phyloP scores from a whole-genome alignment of 2,888 invertebrate genomes.

The Odontocerum albicorne region DNA sequence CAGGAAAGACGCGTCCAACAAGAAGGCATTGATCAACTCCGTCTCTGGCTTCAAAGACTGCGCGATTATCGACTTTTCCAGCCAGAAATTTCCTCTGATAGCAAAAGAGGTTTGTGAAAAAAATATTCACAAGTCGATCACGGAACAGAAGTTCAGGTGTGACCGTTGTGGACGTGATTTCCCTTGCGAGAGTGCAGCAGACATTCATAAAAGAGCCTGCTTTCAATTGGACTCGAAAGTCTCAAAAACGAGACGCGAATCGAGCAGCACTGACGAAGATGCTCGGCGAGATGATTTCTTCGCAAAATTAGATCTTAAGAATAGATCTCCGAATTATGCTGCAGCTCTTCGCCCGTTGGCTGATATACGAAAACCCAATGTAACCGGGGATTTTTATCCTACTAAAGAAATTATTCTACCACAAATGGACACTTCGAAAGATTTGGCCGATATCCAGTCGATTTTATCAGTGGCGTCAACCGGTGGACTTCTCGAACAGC shows the following conservation, averaged over 20 bases:
- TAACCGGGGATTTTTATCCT: conserved; percentile 47
- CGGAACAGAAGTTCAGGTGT: conserved; percentile 67
- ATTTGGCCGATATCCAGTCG: conserved; percentile 84
- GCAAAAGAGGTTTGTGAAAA: conserved; percentile 73
- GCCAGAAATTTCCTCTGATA: conserved; percentile 77
- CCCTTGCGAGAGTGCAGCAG: conserved; percentile 67
- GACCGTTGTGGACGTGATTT: conserved; percentile 72
- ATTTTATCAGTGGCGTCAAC: conserved; percentile 78
- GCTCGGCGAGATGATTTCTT: conserved; percentile 78
- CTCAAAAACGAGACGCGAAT: conserved; percentile 38
- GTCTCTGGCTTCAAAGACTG: conserved; percentile 71
- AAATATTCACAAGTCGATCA: conserved; percentile 61
- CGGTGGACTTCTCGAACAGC: conserved; percentile 65
- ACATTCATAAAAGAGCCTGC: conserved; percentile 63
- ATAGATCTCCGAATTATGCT: conserved; percentile 62
- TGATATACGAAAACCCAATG: conserved; percentile 51
- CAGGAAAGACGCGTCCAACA: conserved; percentile 36
- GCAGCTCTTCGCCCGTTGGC: conserved; percentile 49
- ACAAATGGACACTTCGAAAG: conserved; percentile 64
- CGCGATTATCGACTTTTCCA: conserved; percentile 78
- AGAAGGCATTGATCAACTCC: conserved; percentile 46
- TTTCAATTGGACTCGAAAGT: conserved; percentile 43
- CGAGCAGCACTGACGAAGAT: conserved; percentile 56
- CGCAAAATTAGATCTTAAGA: conserved; percentile 75
- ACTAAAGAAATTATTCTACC: conserved; percentile 47